A percentile compares a stretch with the other conserved stretches of the same genome.
Evolutionary conservation across 2,113 vertebrate species (phyloP).

Genomic region (Macaca nemestrina): DNA sequence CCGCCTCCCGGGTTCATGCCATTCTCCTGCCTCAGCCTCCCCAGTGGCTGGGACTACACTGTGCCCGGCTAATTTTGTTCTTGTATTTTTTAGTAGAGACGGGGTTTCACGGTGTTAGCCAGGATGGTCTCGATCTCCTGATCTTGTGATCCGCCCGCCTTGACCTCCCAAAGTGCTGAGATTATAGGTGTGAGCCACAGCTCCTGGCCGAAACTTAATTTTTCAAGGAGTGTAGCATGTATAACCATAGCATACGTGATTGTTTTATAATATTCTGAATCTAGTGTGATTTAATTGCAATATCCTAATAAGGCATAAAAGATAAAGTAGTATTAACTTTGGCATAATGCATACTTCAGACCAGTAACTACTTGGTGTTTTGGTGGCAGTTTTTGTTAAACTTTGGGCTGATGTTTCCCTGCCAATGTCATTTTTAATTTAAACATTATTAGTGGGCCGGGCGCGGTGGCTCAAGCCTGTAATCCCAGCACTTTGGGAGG

Average conservation of each 20-base stretch:
- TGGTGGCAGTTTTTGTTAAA: constrained; percentile 1
- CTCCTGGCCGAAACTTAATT: not conserved
- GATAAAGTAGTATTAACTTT: constrained; percentile 5
- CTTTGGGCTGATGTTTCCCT: constrained; percentile 15
- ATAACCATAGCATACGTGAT: not conserved
- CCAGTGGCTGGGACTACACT: no score
- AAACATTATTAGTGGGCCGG: not conserved
- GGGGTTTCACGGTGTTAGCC: no score
- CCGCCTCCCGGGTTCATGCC: no score
- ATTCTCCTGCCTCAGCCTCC: no score
- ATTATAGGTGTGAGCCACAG: no score
- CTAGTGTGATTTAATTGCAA: not conserved
- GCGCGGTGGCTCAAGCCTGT: no score
- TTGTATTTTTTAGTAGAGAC: no score
- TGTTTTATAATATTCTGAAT: constrained; percentile 24
- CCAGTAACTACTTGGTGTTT: not conserved
- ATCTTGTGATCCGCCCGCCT: no score
- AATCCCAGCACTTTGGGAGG: no score
- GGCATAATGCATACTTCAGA: constrained; percentile 36
- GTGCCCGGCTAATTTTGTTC: no score
- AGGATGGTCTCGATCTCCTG: no score
- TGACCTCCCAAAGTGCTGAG: no score
- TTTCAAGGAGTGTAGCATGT: not conserved
- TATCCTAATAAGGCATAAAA: not conserved
- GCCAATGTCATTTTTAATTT: constrained; percentile 25